phyloP scores from a whole-genome alignment of 2,888 invertebrate species.

The Aporophyla nigra region DNA sequence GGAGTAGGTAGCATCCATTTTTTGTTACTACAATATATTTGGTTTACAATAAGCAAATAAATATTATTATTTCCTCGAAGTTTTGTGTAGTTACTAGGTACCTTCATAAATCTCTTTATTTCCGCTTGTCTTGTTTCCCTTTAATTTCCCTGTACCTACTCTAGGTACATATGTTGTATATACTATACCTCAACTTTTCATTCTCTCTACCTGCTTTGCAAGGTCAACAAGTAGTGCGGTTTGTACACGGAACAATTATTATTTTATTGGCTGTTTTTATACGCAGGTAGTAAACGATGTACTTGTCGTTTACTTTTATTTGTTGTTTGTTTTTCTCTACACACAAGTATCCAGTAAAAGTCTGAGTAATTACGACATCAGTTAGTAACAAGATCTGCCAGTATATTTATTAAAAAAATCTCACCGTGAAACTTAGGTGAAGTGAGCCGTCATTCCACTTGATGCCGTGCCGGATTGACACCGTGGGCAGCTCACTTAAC shows the following conservation, averaged over 20 bases:
- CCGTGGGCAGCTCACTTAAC: background rate
- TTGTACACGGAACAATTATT: slow-evolving; percentile 41
- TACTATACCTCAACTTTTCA: slow-evolving; percentile 36
- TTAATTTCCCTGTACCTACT: slow-evolving; percentile 36
- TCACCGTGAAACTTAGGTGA: background rate
- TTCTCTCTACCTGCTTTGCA: slow-evolving; percentile 63
- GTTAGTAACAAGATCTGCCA: background rate
- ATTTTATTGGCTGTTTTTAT: slow-evolving; percentile 29
- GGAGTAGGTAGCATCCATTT: background rate
- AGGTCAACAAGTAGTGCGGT: slow-evolving; percentile 70
- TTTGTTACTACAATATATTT: background rate
- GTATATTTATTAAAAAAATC: background rate
- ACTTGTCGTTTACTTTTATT: slow-evolving; percentile 16
- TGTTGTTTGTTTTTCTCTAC: slow-evolving; percentile 11
- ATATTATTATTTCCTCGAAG: background rate
- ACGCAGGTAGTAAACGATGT: background rate
- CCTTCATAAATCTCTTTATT: slow-evolving; percentile 1
- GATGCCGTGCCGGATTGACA: background rate
- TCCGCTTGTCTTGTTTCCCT: slow-evolving; percentile 12
- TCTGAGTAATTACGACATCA: background rate
- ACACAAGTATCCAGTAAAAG: background rate
- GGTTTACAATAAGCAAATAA: background rate
- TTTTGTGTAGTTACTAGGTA: background rate
- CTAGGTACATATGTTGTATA: background rate
- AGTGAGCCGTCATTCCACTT: background rate